Evolutionary conservation across 2,888 invertebrate species (phyloP).

Genomic region (Phytoseiulus persimilis): DNA sequence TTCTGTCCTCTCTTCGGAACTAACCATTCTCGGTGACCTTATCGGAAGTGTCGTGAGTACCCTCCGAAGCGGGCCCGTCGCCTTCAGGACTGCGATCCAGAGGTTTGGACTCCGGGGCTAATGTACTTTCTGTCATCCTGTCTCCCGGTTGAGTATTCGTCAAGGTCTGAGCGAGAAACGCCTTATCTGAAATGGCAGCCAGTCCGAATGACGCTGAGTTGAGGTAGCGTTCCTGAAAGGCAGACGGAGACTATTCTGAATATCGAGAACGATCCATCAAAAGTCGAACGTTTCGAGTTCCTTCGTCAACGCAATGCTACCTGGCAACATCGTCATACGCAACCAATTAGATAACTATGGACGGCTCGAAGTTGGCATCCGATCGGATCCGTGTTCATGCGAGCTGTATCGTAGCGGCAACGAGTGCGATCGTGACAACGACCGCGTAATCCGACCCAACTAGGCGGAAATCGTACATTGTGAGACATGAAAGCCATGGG

Average conservation of each 20-base stretch:
- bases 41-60: not conserved
- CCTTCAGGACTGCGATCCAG: not conserved
- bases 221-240: no score
- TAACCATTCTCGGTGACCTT: not conserved
- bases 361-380: not conserved
- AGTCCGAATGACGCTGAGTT: no score
- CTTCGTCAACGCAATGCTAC: not conserved
- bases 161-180: no score
- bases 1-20: not conserved
- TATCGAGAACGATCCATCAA: not conserved
- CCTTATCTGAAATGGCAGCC: no score
- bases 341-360: not conserved
- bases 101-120: not conserved
- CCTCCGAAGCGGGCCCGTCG: not conserved
- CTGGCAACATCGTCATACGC: not conserved
- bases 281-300: not conserved
- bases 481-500: not conserved
- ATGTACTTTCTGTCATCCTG: not conserved
- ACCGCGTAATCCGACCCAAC: not conserved
- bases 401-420: not conserved
- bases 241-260: no score
- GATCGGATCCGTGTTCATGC: not conserved
- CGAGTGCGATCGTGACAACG: not conserved
- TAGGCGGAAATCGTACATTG: not conserved
- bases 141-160: not conserved